Evolutionary conservation across 2,888 invertebrate genomes (phyloP).

Genomic region (Tetheella fluctuosa): DNA sequence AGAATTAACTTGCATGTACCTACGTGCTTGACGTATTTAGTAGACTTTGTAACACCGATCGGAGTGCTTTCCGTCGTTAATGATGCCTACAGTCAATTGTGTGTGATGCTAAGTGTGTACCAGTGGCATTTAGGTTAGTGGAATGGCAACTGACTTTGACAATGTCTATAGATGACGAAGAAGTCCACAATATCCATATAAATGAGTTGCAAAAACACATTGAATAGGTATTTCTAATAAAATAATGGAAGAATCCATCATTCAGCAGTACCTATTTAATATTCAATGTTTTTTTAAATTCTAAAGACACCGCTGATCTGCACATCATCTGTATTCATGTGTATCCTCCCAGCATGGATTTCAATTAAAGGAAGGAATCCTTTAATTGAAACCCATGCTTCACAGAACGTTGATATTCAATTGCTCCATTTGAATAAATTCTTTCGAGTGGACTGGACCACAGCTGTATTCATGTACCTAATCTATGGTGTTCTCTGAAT

Average conservation of each 20-base stretch:
- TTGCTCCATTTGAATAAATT: too few species aligned
- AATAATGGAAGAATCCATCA: background rate
- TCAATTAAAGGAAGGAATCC: too few species aligned
- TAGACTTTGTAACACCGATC: constrained; percentile 29
- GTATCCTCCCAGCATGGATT: too few species aligned
- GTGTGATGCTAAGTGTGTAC: constrained; percentile 18
- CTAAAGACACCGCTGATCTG: too few species aligned
- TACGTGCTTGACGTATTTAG: constrained; percentile 25
- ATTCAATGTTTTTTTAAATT: background rate
- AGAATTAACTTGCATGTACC: constrained; percentile 20
- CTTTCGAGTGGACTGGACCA: too few species aligned
- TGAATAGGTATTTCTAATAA: background rate
- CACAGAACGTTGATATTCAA: too few species aligned
- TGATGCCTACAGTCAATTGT: background rate
- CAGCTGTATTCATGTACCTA: too few species aligned
- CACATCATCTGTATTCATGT: background rate
- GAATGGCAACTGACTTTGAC: background rate
- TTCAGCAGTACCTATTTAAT: background rate
- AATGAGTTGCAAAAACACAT: too few species aligned
- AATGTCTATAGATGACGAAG: background rate
- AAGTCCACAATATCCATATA: background rate
- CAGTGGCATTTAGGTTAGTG: constrained; percentile 8
- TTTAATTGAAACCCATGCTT: too few species aligned
- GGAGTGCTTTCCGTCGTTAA: background rate
- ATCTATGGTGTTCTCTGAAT: too few species aligned